A percentile compares a stretch with the other conserved stretches of the same genome.
phyloP scores from a whole-genome alignment of 2,888 invertebrate genomes.

The Pterostichus niger region DNA sequence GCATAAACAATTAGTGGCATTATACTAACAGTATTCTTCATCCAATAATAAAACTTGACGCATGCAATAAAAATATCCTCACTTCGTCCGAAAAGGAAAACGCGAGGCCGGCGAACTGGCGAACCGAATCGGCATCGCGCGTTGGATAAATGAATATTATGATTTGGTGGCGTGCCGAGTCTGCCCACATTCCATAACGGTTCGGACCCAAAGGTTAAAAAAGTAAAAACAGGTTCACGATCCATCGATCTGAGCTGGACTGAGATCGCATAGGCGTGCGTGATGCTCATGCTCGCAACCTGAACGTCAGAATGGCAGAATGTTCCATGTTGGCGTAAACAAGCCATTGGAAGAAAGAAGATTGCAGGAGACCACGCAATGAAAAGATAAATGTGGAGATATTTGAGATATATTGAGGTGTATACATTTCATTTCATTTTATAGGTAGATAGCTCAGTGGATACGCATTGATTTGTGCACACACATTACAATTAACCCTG shows the following conservation, averaged over 20 bases:
- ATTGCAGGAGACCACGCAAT: too few relatives aligned
- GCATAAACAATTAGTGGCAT: not conserved
- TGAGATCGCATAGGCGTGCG: constrained; percentile 34
- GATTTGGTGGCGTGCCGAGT: constrained; percentile 45
- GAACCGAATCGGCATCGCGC: not conserved
- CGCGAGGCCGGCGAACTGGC: constrained; percentile 13
- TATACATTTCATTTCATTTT: too few relatives aligned
- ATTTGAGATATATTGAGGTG: too few relatives aligned
- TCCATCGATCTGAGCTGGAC: not conserved
- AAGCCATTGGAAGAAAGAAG: not conserved
- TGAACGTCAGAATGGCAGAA: too few relatives aligned
- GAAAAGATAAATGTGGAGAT: too few relatives aligned
- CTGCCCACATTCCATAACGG: constrained; percentile 65
- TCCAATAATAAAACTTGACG: constrained; percentile 1
- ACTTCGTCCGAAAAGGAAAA: not conserved
- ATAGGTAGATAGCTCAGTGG: too few relatives aligned
- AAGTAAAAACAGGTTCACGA: constrained; percentile 59
- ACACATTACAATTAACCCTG: too few relatives aligned
- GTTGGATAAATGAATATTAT: constrained; percentile 38
- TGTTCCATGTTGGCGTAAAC: not conserved
- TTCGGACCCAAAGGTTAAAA: constrained; percentile 54
- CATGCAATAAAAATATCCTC: constrained; percentile 10
- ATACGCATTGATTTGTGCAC: too few relatives aligned
- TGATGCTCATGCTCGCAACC: not conserved
- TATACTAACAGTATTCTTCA: not conserved